phyloP scores from a whole-genome alignment of 2,113 vertebrate species.

The Pluvianellus socialis region DNA sequence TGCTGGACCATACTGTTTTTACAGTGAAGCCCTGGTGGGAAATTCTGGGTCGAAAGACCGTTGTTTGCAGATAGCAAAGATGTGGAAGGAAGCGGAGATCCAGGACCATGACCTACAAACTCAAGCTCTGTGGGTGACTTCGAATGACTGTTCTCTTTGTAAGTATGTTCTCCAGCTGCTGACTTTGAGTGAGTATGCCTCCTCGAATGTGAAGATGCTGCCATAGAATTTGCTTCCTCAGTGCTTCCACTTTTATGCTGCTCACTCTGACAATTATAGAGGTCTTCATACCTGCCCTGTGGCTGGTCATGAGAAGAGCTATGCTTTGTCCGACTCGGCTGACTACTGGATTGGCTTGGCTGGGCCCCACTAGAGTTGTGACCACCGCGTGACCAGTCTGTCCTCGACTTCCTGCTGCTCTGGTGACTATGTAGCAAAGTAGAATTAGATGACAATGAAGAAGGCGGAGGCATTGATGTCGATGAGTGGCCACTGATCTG shows the following conservation, averaged over 20 bases:
- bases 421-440: slow-evolving; percentile 75
- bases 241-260: slow-evolving; percentile 77
- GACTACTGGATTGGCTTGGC: slow-evolving; percentile 69
- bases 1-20: slow-evolving; percentile 88
- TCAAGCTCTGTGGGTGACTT: slow-evolving; percentile 85
- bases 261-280: slow-evolving; percentile 85
- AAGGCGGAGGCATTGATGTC: slow-evolving; percentile 72
- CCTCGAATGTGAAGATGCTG: slow-evolving; percentile 76
- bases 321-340: slow-evolving; percentile 81
- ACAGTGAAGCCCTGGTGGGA: slow-evolving; percentile 86
- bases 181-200: slow-evolving; percentile 79
- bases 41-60: slow-evolving; percentile 85
- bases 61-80: slow-evolving; percentile 82
- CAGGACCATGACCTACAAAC: slow-evolving; percentile 75
- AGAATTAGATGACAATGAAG: slow-evolving; percentile 77
- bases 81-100: slow-evolving; percentile 88
- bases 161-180: slow-evolving; percentile 72
- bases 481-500: slow-evolving; percentile 71
- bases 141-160: slow-evolving; percentile 81
- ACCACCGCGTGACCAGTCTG: slow-evolving; percentile 84
- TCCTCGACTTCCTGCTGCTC: slow-evolving; percentile 82
- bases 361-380: slow-evolving; percentile 72
- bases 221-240: slow-evolving; percentile 80
- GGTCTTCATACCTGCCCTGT: slow-evolving; percentile 83
- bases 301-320: slow-evolving; percentile 78